Base-by-base conservation (phyloP, 1,140 invertebrate species). In the Gonioctena quinquepunctata region DNA sequence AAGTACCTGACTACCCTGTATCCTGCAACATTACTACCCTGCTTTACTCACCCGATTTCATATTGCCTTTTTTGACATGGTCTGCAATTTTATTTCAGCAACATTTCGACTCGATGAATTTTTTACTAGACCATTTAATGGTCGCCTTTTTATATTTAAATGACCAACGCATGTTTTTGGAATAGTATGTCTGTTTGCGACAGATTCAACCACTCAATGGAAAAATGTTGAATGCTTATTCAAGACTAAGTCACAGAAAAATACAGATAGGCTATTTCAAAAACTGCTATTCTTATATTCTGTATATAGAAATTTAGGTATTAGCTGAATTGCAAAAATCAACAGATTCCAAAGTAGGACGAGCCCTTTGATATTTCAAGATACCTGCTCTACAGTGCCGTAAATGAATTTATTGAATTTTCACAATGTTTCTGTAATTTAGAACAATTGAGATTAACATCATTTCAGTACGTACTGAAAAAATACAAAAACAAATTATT, bases 1-100 rank as follows among this genome's bases (percentile, higher is more conserved):
- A 75, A 80, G 77, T 80, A 79, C 79, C 78, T 80, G 78, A 80
- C 75, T 77, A 66, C 63, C 63, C 63, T 52, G 63, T 54, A 66
- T 66, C 49, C 50, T 66, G 63, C 63, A 56, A 66, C 19, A 66
- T 66, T 61, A 54, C 27, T 61, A 61, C 25, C 59, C 25, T 66
- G 63, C 50, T 66, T 42, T 54, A 54, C 49, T 54, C 50, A 66
- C 63, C 63, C 26, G 26, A 52, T 25, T 66, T 26, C 48, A 54
- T 54, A 56, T 28, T 54, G 26, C 42, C 63, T 62, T 66, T n/a
- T 25, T n/a, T 16, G 26, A 56, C 63, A 28, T 56, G 74, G 76
- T 72, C 77, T 68, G 69, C 71, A 72, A 63, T 71, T 74, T 70
- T 23, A 62, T 25, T 62, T 62, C 42, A 42, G 27, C 33, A 19